Percentiles rank a stretch among this genome's conserved stretches.
phyloP scores from a whole-genome alignment of 2,797 vertebrate genomes.

The Diglossa cyanea region DNA sequence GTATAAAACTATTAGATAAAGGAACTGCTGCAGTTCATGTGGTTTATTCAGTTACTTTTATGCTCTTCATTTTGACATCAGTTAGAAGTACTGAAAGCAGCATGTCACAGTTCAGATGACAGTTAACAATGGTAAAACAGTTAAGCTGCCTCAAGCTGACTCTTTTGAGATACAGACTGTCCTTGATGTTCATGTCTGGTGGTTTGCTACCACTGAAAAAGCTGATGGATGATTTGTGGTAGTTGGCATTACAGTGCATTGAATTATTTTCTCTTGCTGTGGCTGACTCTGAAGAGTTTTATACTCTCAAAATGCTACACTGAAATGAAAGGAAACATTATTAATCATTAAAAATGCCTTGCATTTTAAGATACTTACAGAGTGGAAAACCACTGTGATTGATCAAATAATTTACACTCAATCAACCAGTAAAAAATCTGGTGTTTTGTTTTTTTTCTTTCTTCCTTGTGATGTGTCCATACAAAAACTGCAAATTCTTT shows the following conservation, averaged over 20 bases:
- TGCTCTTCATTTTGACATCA: background rate
- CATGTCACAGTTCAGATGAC: background rate
- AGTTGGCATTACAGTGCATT: background rate
- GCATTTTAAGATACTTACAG: conserved; percentile 6
- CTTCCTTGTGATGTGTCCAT: background rate
- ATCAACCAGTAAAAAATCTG: background rate
- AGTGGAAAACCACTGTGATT: background rate
- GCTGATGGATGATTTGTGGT: background rate
- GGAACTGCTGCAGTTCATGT: background rate
- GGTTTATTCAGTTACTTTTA: background rate
- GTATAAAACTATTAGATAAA: background rate
- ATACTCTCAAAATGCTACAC: background rate
- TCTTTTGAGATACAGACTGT: conserved; percentile 5
- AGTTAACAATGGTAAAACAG: background rate
- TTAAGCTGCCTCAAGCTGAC: conserved; percentile 3
- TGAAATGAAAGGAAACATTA: background rate
- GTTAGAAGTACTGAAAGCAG: background rate
- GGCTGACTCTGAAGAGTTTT: background rate
- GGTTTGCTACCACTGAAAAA: background rate
- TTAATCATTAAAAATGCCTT: conserved; percentile 7
- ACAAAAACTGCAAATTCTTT: background rate
- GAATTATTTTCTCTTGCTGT: background rate
- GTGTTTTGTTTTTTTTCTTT: fast-evolving
- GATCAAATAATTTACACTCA: background rate
- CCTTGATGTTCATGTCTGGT: conserved; percentile 42